phyloP scores from a whole-genome alignment of 2,888 invertebrate genomes.

The Phaonia tiefii region DNA sequence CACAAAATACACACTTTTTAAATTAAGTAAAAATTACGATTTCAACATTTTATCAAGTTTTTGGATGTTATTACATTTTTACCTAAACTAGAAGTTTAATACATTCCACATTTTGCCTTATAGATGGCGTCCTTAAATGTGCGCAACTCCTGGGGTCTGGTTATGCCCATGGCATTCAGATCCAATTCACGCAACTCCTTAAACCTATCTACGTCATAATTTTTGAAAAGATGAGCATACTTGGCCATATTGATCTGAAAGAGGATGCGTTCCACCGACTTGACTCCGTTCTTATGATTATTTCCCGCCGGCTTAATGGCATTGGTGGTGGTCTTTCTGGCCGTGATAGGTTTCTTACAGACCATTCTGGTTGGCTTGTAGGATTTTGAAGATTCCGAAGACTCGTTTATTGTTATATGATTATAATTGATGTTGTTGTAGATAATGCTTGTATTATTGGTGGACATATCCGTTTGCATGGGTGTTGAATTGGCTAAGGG shows the following conservation, averaged over 20 bases:
- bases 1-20: conserved; percentile 2
- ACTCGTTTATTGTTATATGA: not conserved
- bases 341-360: conserved; percentile 2
- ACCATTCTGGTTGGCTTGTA: conserved; percentile 29
- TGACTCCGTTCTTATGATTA: conserved; percentile 5
- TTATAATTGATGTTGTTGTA: not conserved
- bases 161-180: conserved; percentile 60
- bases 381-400: not conserved
- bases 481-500: conserved; percentile 31
- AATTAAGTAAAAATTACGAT: not conserved
- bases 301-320: conserved; percentile 36
- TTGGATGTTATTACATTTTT: not conserved
- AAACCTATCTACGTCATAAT: conserved; percentile 46
- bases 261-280: conserved; percentile 40
- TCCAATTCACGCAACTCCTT: conserved; percentile 49
- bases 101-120: conserved; percentile 13
- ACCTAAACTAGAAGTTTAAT: conserved; percentile 1
- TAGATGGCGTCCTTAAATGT: conserved; percentile 44
- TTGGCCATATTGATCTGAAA: conserved; percentile 57
- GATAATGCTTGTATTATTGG: conserved; percentile 7
- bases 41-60: too few relatives aligned
- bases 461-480: not conserved
- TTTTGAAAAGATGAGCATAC: conserved; percentile 45
- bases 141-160: conserved; percentile 41
- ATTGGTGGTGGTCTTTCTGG: not conserved